A percentile compares a stretch with the other conserved stretches of the same genome.
phyloP scores from a whole-genome alignment of 2,888 invertebrate species.

The Rhopalosiphum nymphaeae region DNA sequence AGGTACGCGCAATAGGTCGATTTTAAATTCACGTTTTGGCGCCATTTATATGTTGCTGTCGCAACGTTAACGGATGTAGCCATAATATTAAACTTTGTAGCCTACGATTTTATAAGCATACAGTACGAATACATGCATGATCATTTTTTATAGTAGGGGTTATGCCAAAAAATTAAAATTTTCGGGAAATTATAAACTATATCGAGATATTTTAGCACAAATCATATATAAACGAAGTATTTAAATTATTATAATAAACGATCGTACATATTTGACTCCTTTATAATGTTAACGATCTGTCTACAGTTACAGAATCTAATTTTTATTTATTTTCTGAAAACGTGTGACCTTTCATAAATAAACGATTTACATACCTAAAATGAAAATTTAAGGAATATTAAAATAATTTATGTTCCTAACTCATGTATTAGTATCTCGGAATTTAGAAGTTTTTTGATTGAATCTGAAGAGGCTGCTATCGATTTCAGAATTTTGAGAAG shows the following conservation, averaged over 20 bases:
- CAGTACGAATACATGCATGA: neutral
- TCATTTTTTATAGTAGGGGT: neutral
- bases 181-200: neutral
- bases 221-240: neutral
- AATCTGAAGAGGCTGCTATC: neutral
- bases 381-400: neutral
- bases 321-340: neutral
- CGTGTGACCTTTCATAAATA: neutral
- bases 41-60: neutral
- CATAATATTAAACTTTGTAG: neutral
- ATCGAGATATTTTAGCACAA: neutral
- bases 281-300: neutral
- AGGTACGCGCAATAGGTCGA: neutral
- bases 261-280: neutral
- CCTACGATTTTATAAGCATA: neutral
- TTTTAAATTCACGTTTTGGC: conserved; percentile 30
- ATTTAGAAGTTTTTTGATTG: neutral
- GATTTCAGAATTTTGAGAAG: neutral
- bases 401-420: neutral
- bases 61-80: neutral
- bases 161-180: neutral
- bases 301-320: neutral
- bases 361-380: neutral
- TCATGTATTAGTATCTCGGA: neutral
- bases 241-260: neutral